Conservation (phyloP, 2,888 invertebrate genomes). For the Tuta absoluta region DNA sequence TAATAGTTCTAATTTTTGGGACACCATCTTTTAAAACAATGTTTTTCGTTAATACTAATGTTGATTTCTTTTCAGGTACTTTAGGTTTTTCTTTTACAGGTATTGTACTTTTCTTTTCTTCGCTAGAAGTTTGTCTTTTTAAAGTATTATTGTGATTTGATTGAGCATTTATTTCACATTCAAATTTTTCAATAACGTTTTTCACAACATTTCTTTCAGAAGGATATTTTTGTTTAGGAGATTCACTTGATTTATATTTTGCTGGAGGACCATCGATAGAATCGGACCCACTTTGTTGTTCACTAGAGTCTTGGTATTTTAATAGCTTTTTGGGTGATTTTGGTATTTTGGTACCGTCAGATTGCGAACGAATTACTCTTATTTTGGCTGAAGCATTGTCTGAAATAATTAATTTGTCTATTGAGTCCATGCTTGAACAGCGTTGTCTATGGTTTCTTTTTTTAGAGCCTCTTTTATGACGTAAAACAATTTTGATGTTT, state of each 20-base stretch:
- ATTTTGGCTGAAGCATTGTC: constrained; percentile 60
- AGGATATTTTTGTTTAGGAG: constrained; percentile 41
- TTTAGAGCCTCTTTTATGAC: constrained; percentile 68
- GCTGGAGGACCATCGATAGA: constrained; percentile 65
- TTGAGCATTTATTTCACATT: constrained; percentile 72
- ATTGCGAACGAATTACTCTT: constrained; percentile 70
- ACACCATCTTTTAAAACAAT: constrained; percentile 77
- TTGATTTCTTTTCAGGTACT: constrained; percentile 82
- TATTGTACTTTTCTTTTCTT: constrained; percentile 53
- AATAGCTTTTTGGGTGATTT: constrained; percentile 69
- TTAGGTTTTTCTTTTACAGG: constrained; percentile 77
- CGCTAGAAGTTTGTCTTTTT: constrained; percentile 61
- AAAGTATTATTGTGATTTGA: constrained; percentile 54
- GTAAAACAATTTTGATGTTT: constrained; percentile 75
- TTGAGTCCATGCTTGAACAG: constrained; percentile 75
- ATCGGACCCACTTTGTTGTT: constrained; percentile 67
- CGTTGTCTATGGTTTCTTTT: constrained; percentile 76
- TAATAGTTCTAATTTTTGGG: constrained; percentile 76
- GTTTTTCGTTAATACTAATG: constrained; percentile 77
- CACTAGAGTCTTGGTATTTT: constrained; percentile 63
- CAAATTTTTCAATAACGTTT: constrained; percentile 75
- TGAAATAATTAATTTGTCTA: constrained; percentile 62
- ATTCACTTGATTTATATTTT: constrained; percentile 46
- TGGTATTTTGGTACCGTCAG: constrained; percentile 71
- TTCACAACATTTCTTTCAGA: constrained; percentile 63